Evolutionary conservation across 1,140 invertebrate genomes (phyloP), one percentile per base, ranked within the genome.

Genomic region (Parapsyche elsis): DNA sequence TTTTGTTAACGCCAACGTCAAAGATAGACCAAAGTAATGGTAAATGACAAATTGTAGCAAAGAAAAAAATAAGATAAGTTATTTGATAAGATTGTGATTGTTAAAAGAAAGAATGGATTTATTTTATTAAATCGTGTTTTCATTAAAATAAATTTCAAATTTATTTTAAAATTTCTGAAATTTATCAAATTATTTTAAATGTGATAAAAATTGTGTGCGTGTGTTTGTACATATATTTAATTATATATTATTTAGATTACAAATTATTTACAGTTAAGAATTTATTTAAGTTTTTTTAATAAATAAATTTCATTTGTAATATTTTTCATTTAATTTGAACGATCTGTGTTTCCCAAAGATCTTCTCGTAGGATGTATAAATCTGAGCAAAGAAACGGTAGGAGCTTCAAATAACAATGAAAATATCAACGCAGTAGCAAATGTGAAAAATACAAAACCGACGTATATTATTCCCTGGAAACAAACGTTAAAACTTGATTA

Each of bases 391-490:
- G 82, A 81, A 4, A 81, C 80, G 24, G 61, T 45, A 0, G 82
- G 82, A 30, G 80, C 77, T 53, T 83, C 82, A 53, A 83, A 80
- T 14, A 80, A 53, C 45, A 81, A 19, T 9, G 82, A 81, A 9
- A 81, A 79, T 26, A 80, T 59, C 1, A 83, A 71, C 7, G 78
- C 77, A 4, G 59, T 38, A 1, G 44, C 59, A 77, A 81, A 83
- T 1, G 81, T 81, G 9, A 81, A 46, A 38, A 80, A 53, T 14
- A 80, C 59, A 70, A 83, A 79, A 21, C 81, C 81, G 7, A 83
- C 7, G 49, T 78, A 83, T 57, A 79, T 71, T 19, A 81, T 45
- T 24, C 73, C 21, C 81, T 83, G 67, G 26, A 67, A 83, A 80
- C 57, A 78, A 26, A 57, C 16, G 9, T 76, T 46, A 46, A n/a